phyloP scores from a whole-genome alignment of 37 sponge, comb jelly and placozoan genomes.

The Cladorhizidae sp. region DNA sequence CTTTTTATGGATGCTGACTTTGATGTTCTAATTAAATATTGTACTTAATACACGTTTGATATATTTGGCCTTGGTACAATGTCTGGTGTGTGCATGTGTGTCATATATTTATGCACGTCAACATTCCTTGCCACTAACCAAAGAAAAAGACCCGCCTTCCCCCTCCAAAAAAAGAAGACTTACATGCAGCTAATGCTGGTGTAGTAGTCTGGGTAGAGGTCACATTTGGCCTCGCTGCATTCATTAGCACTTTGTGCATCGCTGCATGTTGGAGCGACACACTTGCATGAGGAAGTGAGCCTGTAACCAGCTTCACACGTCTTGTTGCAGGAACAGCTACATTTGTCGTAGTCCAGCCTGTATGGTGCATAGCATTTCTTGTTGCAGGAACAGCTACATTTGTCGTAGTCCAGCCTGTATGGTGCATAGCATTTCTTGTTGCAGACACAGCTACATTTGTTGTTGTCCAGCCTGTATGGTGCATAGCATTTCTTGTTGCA shows the following conservation, averaged over 20 bases:
- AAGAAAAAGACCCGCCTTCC: too few relatives aligned
- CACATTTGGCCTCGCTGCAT: constrained; percentile 36
- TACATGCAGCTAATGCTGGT: constrained; percentile 26
- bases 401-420: constrained; percentile 28
- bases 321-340: constrained; percentile 49
- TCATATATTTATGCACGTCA: too few relatives aligned
- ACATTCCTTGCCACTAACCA: too few relatives aligned
- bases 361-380: constrained; percentile 18
- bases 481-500: too few relatives aligned
- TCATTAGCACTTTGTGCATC: constrained; percentile 29
- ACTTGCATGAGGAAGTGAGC: constrained; percentile 28
- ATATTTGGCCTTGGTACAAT: too few relatives aligned
- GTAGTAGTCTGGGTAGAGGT: constrained; percentile 35
- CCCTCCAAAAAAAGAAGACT: constrained; percentile 11
- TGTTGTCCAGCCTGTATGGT: too few relatives aligned
- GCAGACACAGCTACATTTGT: too few relatives aligned
- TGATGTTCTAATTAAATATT: too few relatives aligned
- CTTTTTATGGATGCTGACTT: too few relatives aligned
- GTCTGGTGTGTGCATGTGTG: too few relatives aligned
- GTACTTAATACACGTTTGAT: too few relatives aligned
- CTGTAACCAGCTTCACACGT: constrained; percentile 26
- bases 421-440: too few relatives aligned
- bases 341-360: constrained; percentile 33
- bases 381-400: constrained; percentile 58
- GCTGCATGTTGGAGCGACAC: constrained; percentile 41